Evolutionary conservation across 2,888 invertebrate genomes (phyloP), one percentile per base, ranked within the genome.

Genomic region (Epiperipatus broadwayi): DNA sequence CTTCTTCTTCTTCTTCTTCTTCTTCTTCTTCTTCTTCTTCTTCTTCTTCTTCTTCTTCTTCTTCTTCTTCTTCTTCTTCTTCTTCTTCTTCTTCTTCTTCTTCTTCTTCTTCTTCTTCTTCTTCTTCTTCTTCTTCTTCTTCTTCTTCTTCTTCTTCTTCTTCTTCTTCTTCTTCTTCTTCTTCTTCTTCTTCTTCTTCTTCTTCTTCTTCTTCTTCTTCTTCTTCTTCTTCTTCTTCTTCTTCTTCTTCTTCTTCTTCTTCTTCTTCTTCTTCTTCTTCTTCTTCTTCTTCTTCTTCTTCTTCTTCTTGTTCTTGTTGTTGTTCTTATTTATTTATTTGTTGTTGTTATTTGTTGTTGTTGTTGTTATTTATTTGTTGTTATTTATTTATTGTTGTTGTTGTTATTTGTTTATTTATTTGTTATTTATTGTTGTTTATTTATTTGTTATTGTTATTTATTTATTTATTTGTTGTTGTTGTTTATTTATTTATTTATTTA

Each of bases 11-110:
- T 25, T 25, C 10, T 10, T 25, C 27, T 25, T 25, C 27, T 25
- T 25, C 27, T 25, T 25, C 27, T 25, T 25, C 27, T 25, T 25
- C 27, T 25, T 25, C 27, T 25, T 25, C 27, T 25, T 25, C 27
- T 25, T 25, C 27, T 25, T 25, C 27, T 25, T 25, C 27, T 25
- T 25, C 10, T 10, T 25, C 27, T 25, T 25, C 27, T 25, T 25
- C 27, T 25, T 25, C 27, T 25, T 25, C 27, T 25, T 25, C 27
- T 25, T 25, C 27, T 25, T 25, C 27, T 25, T 25, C 27, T 25
- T 25, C 27, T 25, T 25, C 27, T 25, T 25, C 27, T 25, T 25
- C 10, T 10, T 25, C 27, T 25, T 25, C 27, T 25, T 25, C 27
- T 25, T 25, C 27, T 25, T 25, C 27, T 25, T 25, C 27, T 25